Percentiles rank a stretch among this genome's conserved stretches.
Evolutionary conservation across 2,888 invertebrate species (phyloP).

Genomic region (Erpobdella octoculata): DNA sequence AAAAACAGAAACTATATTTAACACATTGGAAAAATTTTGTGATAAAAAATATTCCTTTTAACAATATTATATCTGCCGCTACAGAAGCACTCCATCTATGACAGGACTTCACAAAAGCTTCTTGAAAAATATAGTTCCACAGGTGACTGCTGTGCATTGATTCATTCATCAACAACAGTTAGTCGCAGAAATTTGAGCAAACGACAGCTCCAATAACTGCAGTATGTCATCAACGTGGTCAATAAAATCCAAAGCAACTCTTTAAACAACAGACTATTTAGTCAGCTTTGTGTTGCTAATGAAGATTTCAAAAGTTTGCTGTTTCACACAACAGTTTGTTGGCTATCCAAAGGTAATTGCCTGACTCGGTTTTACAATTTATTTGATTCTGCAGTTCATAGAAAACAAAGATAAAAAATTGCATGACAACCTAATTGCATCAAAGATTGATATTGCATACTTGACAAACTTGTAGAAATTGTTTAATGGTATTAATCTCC

Average conservation of each 20-base stretch:
- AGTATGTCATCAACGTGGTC: neutral
- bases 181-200: neutral
- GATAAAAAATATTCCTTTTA: no score
- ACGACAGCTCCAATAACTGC: neutral
- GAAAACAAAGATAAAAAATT: neutral
- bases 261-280: neutral
- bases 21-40: no score
- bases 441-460: neutral
- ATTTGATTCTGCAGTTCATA: neutral
- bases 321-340: neutral
- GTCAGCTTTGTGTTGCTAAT: conserved; percentile 1
- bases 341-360: conserved; percentile 1
- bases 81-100: no score
- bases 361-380: neutral
- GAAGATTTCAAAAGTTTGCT: neutral
- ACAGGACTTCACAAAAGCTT: no score
- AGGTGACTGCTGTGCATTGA: no score
- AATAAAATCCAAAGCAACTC: neutral
- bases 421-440: neutral
- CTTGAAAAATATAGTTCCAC: no score
- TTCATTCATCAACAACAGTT: no score
- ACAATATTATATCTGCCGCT: no score
- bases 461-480: no score
- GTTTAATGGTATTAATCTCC: conserved; percentile 1
- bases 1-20: no score